These are phyloP conservation scores for Brachyopa scutellaris DNA, from an alignment of 2,888 invertebrate genomes.

Conservation along the genomic window DNA sequence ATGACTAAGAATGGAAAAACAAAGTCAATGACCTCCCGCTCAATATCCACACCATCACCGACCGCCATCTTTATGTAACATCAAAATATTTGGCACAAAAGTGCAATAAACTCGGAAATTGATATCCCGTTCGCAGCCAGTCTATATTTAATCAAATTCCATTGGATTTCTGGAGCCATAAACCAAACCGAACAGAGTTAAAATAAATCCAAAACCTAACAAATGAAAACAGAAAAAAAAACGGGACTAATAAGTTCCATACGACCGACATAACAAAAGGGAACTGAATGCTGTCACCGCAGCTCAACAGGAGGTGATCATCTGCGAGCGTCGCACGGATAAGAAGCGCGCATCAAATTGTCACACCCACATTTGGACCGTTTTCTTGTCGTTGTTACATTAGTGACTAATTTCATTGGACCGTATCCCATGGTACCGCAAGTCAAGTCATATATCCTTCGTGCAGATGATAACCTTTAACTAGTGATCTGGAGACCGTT, in stretches of 20 bases:
- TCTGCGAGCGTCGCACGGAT: not conserved
- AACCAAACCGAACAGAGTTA: constrained; percentile 41
- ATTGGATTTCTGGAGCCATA: constrained; percentile 49
- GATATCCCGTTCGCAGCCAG: not conserved
- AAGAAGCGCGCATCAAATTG: constrained; percentile 51
- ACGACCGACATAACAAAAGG: constrained; percentile 19
- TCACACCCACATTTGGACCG: constrained; percentile 65
- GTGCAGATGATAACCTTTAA: constrained; percentile 61
- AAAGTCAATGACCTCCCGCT: constrained; percentile 47
- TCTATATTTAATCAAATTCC: constrained; percentile 64
- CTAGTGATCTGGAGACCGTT: constrained; percentile 63
- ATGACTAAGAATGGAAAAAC: constrained; percentile 60
- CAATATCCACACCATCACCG: constrained; percentile 12
- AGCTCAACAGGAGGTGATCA: constrained; percentile 67
- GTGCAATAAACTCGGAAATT: constrained; percentile 57
- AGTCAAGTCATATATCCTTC: constrained; percentile 56
- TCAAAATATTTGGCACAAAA: constrained; percentile 67
- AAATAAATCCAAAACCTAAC: constrained; percentile 30
- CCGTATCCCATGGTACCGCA: constrained; percentile 35
- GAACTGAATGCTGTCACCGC: constrained; percentile 61
- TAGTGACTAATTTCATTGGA: constrained; percentile 70
- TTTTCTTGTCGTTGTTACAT: constrained; percentile 6
- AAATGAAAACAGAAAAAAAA: too few relatives aligned
- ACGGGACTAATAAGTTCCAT: constrained; percentile 66
- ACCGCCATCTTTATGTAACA: constrained; percentile 33